A percentile compares a stretch with the other conserved stretches of the same genome.
Evolutionary conservation across 2,797 vertebrate species (phyloP).

Genomic region (Anguilla pacifica): DNA sequence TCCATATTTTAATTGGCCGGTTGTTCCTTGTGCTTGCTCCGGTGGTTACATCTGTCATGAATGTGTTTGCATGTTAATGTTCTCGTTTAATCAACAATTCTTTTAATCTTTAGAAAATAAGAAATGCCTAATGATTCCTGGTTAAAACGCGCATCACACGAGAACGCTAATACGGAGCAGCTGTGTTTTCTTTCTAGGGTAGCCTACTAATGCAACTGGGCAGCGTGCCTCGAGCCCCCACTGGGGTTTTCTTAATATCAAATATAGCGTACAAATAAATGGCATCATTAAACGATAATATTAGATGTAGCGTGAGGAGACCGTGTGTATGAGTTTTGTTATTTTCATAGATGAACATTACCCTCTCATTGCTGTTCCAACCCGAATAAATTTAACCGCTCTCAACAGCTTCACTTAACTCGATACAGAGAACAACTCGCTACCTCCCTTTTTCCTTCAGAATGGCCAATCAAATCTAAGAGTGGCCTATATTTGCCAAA

Average conservation of each 20-base stretch:
- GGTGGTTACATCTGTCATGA: not conserved
- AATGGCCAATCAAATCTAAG: not conserved
- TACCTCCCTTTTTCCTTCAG: not conserved
- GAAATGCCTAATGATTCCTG: not conserved
- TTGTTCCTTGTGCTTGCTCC: not conserved
- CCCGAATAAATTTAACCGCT: no score
- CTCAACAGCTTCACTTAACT: no score
- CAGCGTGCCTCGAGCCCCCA: not conserved
- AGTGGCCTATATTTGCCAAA: not conserved
- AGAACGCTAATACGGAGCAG: not conserved
- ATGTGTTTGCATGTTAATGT: not conserved
- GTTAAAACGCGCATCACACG: not conserved
- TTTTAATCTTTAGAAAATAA: not conserved
- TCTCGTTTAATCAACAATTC: not conserved
- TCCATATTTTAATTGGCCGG: not conserved
- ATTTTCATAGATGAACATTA: no score
- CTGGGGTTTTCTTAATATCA: conserved; percentile 2
- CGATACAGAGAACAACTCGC: not conserved
- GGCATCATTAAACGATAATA: not conserved
- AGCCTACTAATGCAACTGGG: not conserved
- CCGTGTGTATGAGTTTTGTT: not conserved
- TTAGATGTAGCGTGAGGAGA: not conserved
- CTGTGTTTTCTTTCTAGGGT: not conserved
- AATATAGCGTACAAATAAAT: not conserved
- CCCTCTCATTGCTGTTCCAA: no score